Evolutionary conservation across 2,888 invertebrate species (phyloP).

Genomic region (Hemithea aestivaria): DNA sequence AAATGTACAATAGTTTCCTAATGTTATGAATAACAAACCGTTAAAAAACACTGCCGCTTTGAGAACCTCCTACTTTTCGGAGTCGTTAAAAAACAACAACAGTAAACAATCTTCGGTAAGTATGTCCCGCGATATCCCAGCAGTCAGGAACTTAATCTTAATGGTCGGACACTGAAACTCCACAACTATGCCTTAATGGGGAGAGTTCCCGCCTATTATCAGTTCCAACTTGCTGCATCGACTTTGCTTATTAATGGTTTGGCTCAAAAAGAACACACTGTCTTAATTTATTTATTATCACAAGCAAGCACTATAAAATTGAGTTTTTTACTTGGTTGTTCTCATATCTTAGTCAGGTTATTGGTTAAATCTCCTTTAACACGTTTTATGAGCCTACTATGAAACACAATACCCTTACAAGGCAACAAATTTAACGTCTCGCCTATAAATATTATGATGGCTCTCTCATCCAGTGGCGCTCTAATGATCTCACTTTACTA

Average conservation of each 20-base stretch:
- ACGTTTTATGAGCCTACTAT: constrained; percentile 4
- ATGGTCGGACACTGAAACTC: constrained; percentile 37
- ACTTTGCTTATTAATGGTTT: constrained; percentile 18
- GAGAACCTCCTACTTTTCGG: no score
- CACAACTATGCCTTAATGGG: constrained; percentile 43
- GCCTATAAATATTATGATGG: constrained; percentile 43
- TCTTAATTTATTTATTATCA: no score
- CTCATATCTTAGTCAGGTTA: no score
- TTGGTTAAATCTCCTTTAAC: constrained; percentile 4
- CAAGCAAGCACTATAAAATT: no score
- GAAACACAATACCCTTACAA: constrained; percentile 12
- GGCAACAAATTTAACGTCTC: constrained; percentile 30
- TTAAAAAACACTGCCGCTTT: no score
- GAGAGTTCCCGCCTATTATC: constrained; percentile 42
- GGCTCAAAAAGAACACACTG: neutral
- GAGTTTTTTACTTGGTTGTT: no score
- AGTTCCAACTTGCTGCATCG: constrained; percentile 22
- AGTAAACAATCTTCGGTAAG: constrained; percentile 25
- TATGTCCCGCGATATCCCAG: constrained; percentile 27
- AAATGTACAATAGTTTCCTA: no score
- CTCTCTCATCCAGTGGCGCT: constrained; percentile 31
- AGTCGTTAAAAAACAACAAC: no score
- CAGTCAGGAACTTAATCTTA: constrained; percentile 39
- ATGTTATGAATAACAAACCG: no score
- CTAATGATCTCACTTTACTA: constrained; percentile 41